Base-by-base conservation (phyloP, 2,888 invertebrate genomes). In the Nemotelus pantherinus region DNA sequence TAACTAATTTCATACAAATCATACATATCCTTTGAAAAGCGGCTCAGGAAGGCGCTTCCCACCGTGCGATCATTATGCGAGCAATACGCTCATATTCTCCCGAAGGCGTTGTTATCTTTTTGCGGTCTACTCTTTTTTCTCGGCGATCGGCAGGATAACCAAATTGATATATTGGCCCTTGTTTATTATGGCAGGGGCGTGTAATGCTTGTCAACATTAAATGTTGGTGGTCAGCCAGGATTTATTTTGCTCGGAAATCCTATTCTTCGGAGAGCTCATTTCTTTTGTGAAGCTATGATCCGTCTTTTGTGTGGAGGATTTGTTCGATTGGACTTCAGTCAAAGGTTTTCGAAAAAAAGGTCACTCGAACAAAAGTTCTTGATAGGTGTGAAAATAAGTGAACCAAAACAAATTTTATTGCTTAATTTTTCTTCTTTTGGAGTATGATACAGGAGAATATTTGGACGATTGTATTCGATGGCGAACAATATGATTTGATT, bases 401-500 rank as follows among this genome's bases (percentile, higher is more conserved):
- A 85, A 86, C 86, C 86, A 84, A 83, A 84, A 83, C 86, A 78
- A 87, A 87, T 87, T 87, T 87, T 87, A 87, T 87, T 87, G 86
- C 86, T 87, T 82, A 87, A 87, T 87, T 85, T 85, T 85, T 85
- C 39, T 43, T 41, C n/a, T 5, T 45, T 9, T 10, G 41, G 3
- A 41, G 50, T 47, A 45, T 58, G 48, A 60, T 60, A 60, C 25
- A 10, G 43, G 43, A 53, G 10, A 45, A 7, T 43, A 71, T 71
- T 55, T 25, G 25, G 25, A 25, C 2, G 55, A 57, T 71, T 57
- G 3, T 9, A 43, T 71, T n/a, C 2, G 10, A 9, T 9, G 55
- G 71, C 41, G 71, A 55, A 55, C 55, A 10, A 71, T 71, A 55
- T 71, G 57, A 9, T 39, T 44, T 25, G 41, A 43, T n/a, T 9